Base-by-base conservation (phyloP, 1,140 invertebrate species). In the Trypoxylus dichotomus region DNA sequence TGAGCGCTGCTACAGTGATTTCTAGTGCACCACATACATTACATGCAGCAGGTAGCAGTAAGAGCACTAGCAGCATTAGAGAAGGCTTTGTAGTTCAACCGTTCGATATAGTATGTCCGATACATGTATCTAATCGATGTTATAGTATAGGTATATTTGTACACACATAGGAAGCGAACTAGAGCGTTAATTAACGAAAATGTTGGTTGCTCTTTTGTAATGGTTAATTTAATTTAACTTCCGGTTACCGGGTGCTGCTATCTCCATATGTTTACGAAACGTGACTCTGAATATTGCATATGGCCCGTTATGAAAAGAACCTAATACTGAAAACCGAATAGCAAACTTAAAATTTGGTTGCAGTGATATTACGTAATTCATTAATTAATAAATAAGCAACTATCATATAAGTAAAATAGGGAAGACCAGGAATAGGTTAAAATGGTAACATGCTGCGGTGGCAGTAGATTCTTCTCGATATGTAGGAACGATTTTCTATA, bases 161-260 rank as follows among this genome's bases (percentile, higher is more conserved):
- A 1, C n/a, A 54, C n/a, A 15, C 19, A 19, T 54, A 54, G 47
- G 15, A 54, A n/a, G 47, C 47, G 47, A 54, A 54, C 47, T 54
- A 54, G 47, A 54, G 47, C 47, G 47, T 54, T 54, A 54, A 54
- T 54, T 54, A 54, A 54, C 47, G 47, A 54, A 54, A n/a, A 54
- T 54, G 47, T 54, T n/a, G 47, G 11, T 19, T 3, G 47, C 47
- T 54, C 47, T 54, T 54, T 54, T 54, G n/a, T 54, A 54, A 15
- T 15, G 47, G 47, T 54, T 54, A n/a, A 54, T 54, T 54, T 54
- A 54, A 54, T 54, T 54, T 54, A 54, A 54, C 47, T 54, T 54
- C 47, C 47, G 47, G n/a, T 54, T 54, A 54, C n/a, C 15, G 47
- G 32, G 32, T 32, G 32, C 32, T 3, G 47, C 47, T n/a, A 15